phyloP scores from a whole-genome alignment of 2,797 vertebrate genomes.

The Acanthis flammea region DNA sequence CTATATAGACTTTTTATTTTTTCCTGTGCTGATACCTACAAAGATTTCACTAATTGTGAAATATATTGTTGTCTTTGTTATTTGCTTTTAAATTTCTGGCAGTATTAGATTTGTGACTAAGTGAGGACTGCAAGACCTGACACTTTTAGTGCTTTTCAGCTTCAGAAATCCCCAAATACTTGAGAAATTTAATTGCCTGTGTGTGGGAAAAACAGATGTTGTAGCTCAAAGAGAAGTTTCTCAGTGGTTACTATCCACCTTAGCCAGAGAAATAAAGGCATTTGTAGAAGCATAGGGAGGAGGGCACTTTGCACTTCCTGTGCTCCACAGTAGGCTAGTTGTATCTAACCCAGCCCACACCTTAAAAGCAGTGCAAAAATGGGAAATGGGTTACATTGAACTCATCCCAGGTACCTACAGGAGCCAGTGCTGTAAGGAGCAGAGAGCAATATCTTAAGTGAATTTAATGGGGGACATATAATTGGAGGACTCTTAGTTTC shows the following conservation, averaged over 20 bases:
- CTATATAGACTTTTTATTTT: not conserved
- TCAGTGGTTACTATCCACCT: not conserved
- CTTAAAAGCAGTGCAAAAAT: not conserved
- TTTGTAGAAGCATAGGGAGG: not conserved
- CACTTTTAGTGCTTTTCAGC: not conserved
- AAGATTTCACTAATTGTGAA: not conserved
- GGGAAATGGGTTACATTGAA: not conserved
- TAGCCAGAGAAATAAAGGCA: not conserved
- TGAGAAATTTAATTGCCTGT: not conserved
- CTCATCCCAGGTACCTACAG: not conserved
- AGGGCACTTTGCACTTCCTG: not conserved
- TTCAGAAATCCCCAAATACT: not conserved
- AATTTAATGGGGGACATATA: not conserved
- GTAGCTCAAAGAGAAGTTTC: not conserved
- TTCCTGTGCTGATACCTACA: not conserved
- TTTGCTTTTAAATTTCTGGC: not conserved
- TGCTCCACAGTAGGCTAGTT: rapidly evolving
- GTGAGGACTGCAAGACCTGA: not conserved
- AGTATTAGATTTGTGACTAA: not conserved
- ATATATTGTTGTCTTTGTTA: not conserved
- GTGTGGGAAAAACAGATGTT: not conserved
- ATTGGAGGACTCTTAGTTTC: not conserved
- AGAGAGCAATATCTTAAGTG: not conserved
- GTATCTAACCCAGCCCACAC: not conserved
- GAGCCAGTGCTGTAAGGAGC: not conserved